Evolutionary conservation across 1,140 invertebrate species (phyloP).

Genomic region (Anoplolepis gracilipes): DNA sequence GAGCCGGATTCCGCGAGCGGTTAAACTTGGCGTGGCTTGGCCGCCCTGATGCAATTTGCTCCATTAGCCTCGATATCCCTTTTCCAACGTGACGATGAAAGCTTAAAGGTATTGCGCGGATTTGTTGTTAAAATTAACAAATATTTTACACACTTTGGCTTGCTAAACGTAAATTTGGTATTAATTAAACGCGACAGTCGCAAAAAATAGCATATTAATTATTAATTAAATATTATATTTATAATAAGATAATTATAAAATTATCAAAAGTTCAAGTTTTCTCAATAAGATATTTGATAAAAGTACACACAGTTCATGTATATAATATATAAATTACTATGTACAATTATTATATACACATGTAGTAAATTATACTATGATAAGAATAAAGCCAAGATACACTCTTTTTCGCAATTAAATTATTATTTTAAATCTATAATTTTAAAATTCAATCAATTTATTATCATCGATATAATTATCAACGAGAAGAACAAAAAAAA

Average conservation of each 20-base stretch:
- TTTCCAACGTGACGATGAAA: constrained; percentile 66
- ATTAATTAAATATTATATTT: no score
- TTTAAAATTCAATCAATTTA: neutral
- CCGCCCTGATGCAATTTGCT: constrained; percentile 81
- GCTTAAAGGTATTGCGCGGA: constrained; percentile 73
- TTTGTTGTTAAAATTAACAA: constrained; percentile 36
- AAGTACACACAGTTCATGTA: neutral
- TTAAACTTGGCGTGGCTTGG: constrained; percentile 82
- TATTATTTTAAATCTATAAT: neutral
- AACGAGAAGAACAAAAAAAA: neutral
- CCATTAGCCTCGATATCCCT: constrained; percentile 83
- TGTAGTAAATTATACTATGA: neutral
- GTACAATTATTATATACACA: no score
- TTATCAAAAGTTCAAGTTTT: neutral
- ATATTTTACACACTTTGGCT: neutral
- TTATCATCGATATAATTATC: neutral
- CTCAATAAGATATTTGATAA: neutral
- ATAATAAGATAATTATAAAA: no score
- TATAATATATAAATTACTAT: no score
- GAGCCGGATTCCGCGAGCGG: constrained; percentile 78
- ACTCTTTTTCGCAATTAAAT: neutral
- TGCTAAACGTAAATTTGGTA: neutral
- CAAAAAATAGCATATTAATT: neutral
- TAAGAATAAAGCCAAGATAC: neutral
- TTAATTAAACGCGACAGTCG: neutral